Base-by-base conservation (phyloP, 64 coral and sea anemone species). In the Astreopora myriophthalma region DNA sequence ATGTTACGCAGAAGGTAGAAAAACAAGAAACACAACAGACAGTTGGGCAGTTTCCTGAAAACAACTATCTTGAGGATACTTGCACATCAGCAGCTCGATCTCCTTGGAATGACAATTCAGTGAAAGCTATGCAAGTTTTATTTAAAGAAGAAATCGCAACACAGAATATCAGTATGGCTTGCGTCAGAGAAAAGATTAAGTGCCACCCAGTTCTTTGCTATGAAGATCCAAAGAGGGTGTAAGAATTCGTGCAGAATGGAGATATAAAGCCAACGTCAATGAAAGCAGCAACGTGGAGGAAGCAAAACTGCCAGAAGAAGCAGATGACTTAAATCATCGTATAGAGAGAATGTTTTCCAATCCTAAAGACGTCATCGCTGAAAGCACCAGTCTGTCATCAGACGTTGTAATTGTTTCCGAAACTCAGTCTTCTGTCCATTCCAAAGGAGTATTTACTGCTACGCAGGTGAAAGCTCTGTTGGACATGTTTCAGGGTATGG, bases 151-250 rank as follows among this genome's bases (percentile, higher is more conserved):
- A 85, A 85, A 85, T 85, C 3, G 17, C 31, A 22, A 3, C 60
- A 65, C 52, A 85, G 62, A 30, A 85, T 7, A 85, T 85, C 20
- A 85, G 13, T 38, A 33, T 85, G 19, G 80, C 10, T n/a, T 63
- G 80, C 31, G 80, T 85, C 17, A 3, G 80, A 85, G 80, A 85
- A 28, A 85, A 85, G 66, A 67, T 85, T 40, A 36, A 63, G 62
- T 9, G 62, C 19, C 19, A 85, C 22, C 55, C 52, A 5, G 23
- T 85, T 22, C 80, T 85, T 22, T 0, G 62, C 52, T 31, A 40
- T 8, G 62, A 65, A 67, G 37, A 85, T 17, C 80, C 58, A 30
- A 36, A 68, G 62, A 85, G 62, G 23, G 62, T 85, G 62, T 85
- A 85, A 17, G 60, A 30, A 31, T 67, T 79, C 26, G 75, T 30